Conservation (phyloP, 2,797 vertebrate species). For the Eurystomus glaucurus region DNA sequence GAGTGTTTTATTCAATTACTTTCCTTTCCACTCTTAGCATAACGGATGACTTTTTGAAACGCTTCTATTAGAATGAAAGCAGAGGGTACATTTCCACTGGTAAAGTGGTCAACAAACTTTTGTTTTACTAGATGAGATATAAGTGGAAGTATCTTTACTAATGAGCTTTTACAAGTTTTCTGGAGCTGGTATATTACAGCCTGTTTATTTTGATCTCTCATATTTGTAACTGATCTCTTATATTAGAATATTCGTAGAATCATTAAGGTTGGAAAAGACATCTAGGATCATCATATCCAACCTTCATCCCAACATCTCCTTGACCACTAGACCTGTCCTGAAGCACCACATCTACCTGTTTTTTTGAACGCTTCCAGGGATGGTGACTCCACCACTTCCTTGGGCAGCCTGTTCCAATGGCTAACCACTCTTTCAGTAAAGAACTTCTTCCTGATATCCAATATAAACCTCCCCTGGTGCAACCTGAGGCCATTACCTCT, state of each 20-base stretch:
- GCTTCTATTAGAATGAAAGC: neutral
- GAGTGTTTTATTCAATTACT: neutral
- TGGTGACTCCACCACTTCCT: no score
- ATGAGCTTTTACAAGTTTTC: neutral
- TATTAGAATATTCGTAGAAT: neutral
- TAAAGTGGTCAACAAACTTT: neutral
- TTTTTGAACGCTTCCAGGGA: no score
- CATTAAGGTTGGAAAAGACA: no score
- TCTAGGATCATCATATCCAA: no score
- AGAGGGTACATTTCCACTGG: neutral
- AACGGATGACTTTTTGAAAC: neutral
- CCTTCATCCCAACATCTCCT: no score
- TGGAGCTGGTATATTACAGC: rapidly evolving
- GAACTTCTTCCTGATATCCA: no score
- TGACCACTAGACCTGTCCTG: no score
- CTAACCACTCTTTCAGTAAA: no score
- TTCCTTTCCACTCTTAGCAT: neutral
- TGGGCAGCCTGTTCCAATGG: no score
- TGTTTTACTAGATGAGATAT: neutral
- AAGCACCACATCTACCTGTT: no score
- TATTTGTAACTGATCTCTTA: neutral
- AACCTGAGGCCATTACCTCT: no score
- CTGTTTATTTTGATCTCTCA: neutral
- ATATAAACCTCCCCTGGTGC: no score
- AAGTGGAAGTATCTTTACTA: neutral